Percentiles rank a stretch among this genome's conserved stretches.
Conservation (phyloP, 2,888 invertebrate species). For the Pecten maximus region DNA sequence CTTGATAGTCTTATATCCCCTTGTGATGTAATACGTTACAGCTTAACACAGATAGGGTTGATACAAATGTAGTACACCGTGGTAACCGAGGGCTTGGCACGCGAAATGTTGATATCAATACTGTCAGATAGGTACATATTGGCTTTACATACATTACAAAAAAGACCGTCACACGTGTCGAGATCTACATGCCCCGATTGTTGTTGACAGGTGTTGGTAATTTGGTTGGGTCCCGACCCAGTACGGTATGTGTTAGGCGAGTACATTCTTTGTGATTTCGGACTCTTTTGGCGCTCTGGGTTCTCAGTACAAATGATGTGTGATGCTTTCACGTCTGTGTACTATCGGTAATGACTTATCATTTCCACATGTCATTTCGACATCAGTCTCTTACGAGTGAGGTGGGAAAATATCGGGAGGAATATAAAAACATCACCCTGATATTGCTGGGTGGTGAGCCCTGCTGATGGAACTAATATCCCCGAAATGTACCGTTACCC, state of each 20-base stretch:
- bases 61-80: not conserved
- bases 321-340: not conserved
- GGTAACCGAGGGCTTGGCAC: not conserved
- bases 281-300: not conserved
- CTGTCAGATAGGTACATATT: not conserved
- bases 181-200: not conserved
- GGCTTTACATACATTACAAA: not conserved
- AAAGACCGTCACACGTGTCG: not conserved
- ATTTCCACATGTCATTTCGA: not conserved
- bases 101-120: not conserved
- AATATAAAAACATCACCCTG: not conserved
- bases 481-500: too few species aligned
- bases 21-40: not conserved
- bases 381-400: not conserved
- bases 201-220: not conserved
- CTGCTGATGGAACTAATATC: too few species aligned
- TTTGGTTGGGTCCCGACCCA: slow-evolving; percentile 7
- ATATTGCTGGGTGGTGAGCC: too few species aligned
- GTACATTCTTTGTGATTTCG: not conserved
- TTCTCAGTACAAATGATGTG: not conserved
- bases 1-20: not conserved
- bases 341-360: not conserved
- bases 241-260: not conserved
- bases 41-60: not conserved
- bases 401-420: not conserved